A percentile compares a stretch with the other conserved stretches of the same genome.
Evolutionary conservation across 2,113 vertebrate genomes (phyloP).

Genomic region (Cynoglossus semilaevis): DNA sequence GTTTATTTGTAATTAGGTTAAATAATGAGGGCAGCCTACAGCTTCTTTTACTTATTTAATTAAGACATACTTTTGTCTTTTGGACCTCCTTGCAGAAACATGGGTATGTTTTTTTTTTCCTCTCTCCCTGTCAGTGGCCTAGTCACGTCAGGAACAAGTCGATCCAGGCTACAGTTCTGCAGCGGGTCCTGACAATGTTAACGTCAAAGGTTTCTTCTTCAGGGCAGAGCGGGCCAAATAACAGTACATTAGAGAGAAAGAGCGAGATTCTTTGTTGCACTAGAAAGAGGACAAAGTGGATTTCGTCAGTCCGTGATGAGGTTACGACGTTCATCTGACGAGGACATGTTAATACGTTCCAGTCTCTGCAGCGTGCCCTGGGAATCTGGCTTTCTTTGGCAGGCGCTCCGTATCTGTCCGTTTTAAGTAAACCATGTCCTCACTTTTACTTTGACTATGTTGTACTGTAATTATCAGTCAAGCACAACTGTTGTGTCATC

Average conservation of each 20-base stretch:
- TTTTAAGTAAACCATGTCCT: conserved; percentile 34
- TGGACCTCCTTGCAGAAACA: conserved; percentile 2
- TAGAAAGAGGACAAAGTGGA: conserved; percentile 48
- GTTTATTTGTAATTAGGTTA: conserved; percentile 33
- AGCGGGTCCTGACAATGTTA: conserved; percentile 57
- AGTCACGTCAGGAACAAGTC: conserved; percentile 38
- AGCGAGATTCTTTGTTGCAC: conserved; percentile 51
- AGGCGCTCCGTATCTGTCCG: conserved; percentile 52
- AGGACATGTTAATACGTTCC: conserved; percentile 41
- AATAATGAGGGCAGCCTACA: conserved; percentile 20
- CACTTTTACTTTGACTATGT: conserved; percentile 5
- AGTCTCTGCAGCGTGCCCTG: conserved; percentile 18
- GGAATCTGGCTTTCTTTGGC: conserved; percentile 48
- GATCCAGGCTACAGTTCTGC: conserved; percentile 48
- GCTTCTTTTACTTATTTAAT: conserved; percentile 27
- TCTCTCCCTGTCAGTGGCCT: conserved; percentile 28
- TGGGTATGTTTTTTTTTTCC: conserved; percentile 24
- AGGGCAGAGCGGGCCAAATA: conserved; percentile 38
- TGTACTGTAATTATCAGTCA: neutral
- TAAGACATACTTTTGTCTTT: conserved; percentile 1
- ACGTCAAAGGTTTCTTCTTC: conserved; percentile 72
- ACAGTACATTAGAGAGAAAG: conserved; percentile 57
- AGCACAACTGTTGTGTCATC: neutral
- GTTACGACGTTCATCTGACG: conserved; percentile 42
- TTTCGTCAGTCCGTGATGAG: conserved; percentile 60